phyloP scores from a whole-genome alignment of 2,113 vertebrate species.

The Tychaedon coryphoeus region DNA sequence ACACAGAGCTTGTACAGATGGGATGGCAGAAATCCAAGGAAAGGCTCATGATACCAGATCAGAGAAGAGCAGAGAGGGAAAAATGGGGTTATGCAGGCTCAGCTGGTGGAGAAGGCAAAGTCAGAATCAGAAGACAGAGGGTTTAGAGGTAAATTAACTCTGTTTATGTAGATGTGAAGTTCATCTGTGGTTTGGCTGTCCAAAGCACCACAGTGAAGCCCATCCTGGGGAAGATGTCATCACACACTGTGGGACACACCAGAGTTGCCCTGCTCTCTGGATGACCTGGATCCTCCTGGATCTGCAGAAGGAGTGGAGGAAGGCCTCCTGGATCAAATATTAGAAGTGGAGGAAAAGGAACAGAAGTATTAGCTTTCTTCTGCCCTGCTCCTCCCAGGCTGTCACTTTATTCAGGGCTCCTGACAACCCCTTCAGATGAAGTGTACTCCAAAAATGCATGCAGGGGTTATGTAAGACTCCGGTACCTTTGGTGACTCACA shows the following conservation, averaged over 20 bases:
- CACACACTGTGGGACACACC: neutral
- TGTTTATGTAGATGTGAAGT: neutral
- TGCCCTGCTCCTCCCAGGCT: neutral
- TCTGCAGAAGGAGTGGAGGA: neutral
- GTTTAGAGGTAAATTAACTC: neutral
- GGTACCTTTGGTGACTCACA: slow-evolving; percentile 52
- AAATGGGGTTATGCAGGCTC: neutral
- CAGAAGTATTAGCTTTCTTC: neutral
- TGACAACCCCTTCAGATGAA: slow-evolving; percentile 45
- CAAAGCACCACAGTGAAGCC: neutral
- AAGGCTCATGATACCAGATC: neutral
- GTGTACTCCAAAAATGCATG: neutral
- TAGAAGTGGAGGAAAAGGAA: neutral
- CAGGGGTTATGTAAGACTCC: slow-evolving; percentile 26
- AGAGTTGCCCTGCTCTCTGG: neutral
- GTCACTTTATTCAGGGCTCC: slow-evolving; percentile 7
- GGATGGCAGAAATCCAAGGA: neutral
- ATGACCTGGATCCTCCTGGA: neutral
- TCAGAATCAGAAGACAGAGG: neutral
- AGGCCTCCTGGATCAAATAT: neutral
- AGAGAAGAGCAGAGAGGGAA: neutral
- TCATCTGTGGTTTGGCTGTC: neutral
- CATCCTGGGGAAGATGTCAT: neutral
- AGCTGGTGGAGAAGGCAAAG: neutral
- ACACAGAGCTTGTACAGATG: neutral